These are phyloP conservation scores for Serilophus lunatus DNA, from an alignment of 2,113 vertebrate species.

Conservation along the genomic window DNA sequence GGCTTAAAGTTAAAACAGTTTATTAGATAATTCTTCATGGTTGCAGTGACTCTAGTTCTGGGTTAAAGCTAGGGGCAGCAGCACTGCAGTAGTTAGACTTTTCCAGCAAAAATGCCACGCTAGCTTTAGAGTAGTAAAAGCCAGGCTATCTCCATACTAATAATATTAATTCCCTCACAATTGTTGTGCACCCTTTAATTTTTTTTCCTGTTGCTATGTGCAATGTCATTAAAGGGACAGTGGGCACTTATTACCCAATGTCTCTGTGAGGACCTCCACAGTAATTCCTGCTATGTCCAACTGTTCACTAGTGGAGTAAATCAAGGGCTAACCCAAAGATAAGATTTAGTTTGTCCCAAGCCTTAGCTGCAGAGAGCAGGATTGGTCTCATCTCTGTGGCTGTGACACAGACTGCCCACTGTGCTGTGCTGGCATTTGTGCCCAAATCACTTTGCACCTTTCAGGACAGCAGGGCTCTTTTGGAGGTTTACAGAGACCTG, in stretches of 20 bases:
- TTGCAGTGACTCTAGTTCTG: neutral
- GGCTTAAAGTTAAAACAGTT: neutral
- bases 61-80: neutral
- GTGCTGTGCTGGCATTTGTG: neutral
- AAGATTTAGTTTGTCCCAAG: neutral
- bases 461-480: fast-evolving
- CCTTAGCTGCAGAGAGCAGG: neutral
- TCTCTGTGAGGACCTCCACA: neutral
- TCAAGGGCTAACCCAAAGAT: neutral
- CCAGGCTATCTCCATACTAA: neutral
- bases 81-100: neutral
- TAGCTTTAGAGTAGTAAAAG: neutral
- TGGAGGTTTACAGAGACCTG: neutral
- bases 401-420: neutral
- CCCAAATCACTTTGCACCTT: neutral
- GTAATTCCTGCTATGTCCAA: neutral
- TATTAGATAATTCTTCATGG: neutral
- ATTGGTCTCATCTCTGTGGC: neutral
- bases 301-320: neutral
- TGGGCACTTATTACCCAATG: neutral
- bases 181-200: neutral
- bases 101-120: neutral
- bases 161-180: neutral
- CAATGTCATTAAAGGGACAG: neutral
- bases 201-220: neutral